A percentile compares a stretch with the other conserved stretches of the same genome.
Conservation (phyloP, 2,113 vertebrate species). For the Gobiocypris rarus region DNA sequence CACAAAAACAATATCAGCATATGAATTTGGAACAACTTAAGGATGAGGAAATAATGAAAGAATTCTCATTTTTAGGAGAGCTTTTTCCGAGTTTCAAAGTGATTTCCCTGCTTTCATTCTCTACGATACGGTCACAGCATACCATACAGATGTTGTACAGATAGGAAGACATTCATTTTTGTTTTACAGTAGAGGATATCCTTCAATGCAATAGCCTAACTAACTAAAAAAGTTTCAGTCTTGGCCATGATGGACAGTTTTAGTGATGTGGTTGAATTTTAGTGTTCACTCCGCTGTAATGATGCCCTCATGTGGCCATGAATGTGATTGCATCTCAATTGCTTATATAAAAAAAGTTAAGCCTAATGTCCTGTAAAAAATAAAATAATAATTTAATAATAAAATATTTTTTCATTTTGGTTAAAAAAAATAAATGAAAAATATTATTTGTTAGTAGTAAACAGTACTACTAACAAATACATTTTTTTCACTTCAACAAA, state of each 20-base stretch:
- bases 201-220: not conserved
- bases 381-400: too few species aligned
- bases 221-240: not conserved
- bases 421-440: too few species aligned
- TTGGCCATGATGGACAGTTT: not conserved
- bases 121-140: not conserved
- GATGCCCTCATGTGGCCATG: constrained; percentile 60
- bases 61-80: not conserved
- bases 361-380: too few species aligned
- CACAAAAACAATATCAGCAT: not conserved
- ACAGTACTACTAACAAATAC: too few species aligned
- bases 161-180: not conserved
- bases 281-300: not conserved
- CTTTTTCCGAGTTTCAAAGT: not conserved
- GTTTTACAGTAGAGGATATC: not conserved
- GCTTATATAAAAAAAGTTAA: not conserved
- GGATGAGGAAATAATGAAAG: not conserved
- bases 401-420: too few species aligned
- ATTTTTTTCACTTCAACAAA: too few species aligned
- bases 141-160: not conserved
- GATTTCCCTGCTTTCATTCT: not conserved
- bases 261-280: not conserved
- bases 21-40: too few species aligned
- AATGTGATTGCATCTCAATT: not conserved
- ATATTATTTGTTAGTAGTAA: too few species aligned